Evolutionary conservation across 2,888 invertebrate species (phyloP), one percentile per base, ranked within the genome.

Genomic region (Seira musarum): DNA sequence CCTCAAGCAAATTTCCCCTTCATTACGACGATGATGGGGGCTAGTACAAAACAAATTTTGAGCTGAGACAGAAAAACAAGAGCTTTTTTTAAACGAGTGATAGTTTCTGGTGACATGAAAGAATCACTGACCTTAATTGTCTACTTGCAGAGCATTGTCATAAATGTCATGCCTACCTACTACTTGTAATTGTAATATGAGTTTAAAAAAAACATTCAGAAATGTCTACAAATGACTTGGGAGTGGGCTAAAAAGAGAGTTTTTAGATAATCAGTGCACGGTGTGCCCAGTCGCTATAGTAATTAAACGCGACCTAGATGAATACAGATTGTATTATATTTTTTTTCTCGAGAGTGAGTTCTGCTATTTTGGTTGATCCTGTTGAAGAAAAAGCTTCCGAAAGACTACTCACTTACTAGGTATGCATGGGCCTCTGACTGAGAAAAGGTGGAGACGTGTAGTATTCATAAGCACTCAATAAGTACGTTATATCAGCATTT

Each of bases 241-340:
- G n/a, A 57, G 78, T 61, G 71, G 66, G 71, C 67, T 57, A 57
- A 70, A 66, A 78, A 66, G 74, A 67, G 73, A 67, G 70, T 71
- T 30, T 57, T 57, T 66, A 69, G 53, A 72, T 67, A 72, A 67
- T 61, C 68, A 68, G 79, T 70, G 69, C 66, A 67, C 64, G 46
- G 30, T 46, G 64, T 71, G 66, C 74, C 67, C 74, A 60, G 74
- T 57, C 22, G 67, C 3, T 46, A 21, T 57, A 73, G 64, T 80
- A 80, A 80, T 80, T 80, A 80, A 80, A 69, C 57, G 57, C 73
- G 73, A 69, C 73, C 79, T 74, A 80, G 68, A 80, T 80, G 73
- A 69, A 73, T 73, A 64, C 25, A 68, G 73, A 80, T 73, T 73
- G 61, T 40, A 63, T 68, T 63, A 71, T n/a, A n/a, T 76, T 63